Conservation (phyloP, 2,113 vertebrate species). For the Tychaedon coryphoeus region DNA sequence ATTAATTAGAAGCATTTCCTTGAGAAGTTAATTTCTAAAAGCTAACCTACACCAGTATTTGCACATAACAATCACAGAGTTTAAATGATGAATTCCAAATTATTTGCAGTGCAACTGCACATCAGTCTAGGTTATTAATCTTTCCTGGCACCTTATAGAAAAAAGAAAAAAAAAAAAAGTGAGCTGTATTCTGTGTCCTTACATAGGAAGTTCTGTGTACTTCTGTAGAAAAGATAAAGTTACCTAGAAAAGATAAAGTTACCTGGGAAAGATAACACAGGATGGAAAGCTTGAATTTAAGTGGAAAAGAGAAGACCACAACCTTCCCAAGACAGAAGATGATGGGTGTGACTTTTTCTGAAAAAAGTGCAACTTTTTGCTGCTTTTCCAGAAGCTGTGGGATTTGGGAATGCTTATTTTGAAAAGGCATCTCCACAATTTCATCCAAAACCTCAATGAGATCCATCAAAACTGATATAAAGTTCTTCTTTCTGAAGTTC, state of each 20-base stretch:
- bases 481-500: background rate
- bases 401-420: background rate
- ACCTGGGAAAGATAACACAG: rapidly evolving
- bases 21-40: background rate
- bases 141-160: background rate
- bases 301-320: background rate
- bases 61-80: background rate
- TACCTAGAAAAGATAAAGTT: background rate
- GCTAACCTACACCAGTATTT: background rate
- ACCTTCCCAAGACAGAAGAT: background rate
- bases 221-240: background rate
- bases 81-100: background rate
- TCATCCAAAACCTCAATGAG: background rate
- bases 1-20: constrained; percentile 36
- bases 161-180: rapidly evolving
- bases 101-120: background rate
- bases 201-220: background rate
- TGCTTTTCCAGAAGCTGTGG: background rate
- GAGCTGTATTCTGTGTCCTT: background rate
- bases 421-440: background rate
- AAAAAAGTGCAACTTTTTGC: background rate
- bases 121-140: background rate
- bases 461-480: background rate
- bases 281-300: background rate
- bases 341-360: background rate